These are phyloP conservation scores for Eulemur rubriventer DNA, from an alignment of 2,797 vertebrate species.

Conservation along the genomic window DNA sequence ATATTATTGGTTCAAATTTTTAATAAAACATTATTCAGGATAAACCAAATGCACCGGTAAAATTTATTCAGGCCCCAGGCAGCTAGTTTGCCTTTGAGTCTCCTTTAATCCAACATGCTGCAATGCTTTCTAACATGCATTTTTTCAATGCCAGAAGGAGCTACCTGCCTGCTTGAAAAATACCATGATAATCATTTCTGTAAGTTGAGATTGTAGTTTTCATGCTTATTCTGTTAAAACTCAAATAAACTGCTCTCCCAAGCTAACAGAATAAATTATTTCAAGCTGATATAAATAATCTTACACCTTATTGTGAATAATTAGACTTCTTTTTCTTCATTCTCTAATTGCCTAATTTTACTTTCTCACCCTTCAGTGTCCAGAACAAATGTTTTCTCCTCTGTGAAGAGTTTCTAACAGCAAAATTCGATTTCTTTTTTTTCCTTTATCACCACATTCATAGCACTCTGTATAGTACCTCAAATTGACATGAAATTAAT, in stretches of 20 bases:
- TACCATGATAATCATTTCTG: neutral
- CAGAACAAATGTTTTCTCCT: neutral
- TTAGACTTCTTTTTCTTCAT: neutral
- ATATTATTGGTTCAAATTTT: slow-evolving; percentile 11
- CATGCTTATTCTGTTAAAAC: neutral
- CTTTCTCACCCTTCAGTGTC: neutral
- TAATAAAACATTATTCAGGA: neutral
- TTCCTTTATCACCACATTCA: neutral
- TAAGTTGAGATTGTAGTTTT: neutral
- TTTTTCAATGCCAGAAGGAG: neutral
- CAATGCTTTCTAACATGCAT: neutral
- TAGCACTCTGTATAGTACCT: neutral
- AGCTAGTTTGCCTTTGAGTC: neutral
- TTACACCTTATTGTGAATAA: neutral
- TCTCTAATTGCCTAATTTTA: neutral
- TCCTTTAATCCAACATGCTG: neutral
- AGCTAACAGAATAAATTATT: neutral
- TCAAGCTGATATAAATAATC: neutral
- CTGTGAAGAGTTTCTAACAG: neutral
- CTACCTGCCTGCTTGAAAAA: neutral
- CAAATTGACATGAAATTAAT: neutral
- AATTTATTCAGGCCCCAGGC: neutral
- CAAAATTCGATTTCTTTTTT: neutral
- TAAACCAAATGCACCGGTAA: neutral
- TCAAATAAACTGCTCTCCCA: neutral